Percentiles rank a stretch among this genome's conserved stretches.
phyloP scores from a whole-genome alignment of 2,113 vertebrate species.

The Tragelaphus scriptus region DNA sequence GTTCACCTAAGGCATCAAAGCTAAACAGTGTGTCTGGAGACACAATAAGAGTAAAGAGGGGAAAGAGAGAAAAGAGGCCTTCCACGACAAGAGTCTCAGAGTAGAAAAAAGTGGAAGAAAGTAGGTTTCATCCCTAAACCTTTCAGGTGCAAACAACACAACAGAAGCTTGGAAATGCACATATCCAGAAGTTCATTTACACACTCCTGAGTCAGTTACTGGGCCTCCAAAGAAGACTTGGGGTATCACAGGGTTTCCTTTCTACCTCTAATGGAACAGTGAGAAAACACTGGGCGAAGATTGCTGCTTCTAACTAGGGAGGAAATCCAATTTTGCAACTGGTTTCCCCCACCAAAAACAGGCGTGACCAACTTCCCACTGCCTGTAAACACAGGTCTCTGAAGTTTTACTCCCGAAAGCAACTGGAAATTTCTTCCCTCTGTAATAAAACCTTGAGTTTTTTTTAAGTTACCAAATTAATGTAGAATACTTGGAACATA shows the following conservation, averaged over 20 bases:
- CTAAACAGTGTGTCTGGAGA: neutral
- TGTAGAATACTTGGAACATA: neutral
- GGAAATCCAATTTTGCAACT: neutral
- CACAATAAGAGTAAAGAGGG: neutral
- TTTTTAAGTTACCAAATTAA: conserved; percentile 16
- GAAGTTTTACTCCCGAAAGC: neutral
- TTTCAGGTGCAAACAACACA: neutral
- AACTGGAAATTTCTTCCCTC: conserved; percentile 6
- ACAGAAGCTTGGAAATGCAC: neutral
- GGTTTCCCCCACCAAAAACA: neutral
- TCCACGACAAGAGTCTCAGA: neutral
- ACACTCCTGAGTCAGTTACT: neutral
- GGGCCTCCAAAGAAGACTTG: neutral
- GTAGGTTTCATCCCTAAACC: neutral
- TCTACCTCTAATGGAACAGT: neutral
- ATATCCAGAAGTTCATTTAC: neutral
- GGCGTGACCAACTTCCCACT: neutral
- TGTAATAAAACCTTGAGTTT: neutral
- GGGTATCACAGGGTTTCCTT: neutral
- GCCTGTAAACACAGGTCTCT: neutral
- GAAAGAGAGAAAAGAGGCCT: neutral
- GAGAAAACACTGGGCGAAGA: neutral
- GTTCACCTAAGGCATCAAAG: neutral
- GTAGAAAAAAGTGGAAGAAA: neutral
- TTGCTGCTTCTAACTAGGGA: neutral